phyloP scores from a whole-genome alignment of 2,888 invertebrate genomes.

The Orthonevra nobilis region DNA sequence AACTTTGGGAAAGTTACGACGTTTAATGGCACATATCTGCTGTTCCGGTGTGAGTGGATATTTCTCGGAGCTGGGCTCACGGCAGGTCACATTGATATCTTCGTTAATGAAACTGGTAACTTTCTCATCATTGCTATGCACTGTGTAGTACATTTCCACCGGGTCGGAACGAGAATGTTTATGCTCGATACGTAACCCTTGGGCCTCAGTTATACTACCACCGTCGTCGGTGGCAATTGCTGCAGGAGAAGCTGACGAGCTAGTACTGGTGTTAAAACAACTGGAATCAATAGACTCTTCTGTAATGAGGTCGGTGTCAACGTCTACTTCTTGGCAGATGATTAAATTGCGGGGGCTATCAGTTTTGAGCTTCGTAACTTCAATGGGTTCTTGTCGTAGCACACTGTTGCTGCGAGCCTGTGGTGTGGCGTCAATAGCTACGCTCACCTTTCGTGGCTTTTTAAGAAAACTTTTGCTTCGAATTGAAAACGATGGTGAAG shows the following conservation, averaged over 20 bases:
- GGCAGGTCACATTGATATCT: slow-evolving; percentile 87
- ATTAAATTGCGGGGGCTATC: slow-evolving; percentile 76
- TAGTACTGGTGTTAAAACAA: slow-evolving; percentile 69
- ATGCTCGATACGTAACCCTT: slow-evolving; percentile 81
- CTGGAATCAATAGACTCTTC: slow-evolving; percentile 79
- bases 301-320: slow-evolving; percentile 77
- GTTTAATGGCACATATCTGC: slow-evolving; percentile 86
- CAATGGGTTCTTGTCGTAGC: slow-evolving; percentile 88
- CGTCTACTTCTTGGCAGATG: slow-evolving; percentile 78
- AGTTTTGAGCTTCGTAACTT: slow-evolving; percentile 82
- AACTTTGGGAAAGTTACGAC: slow-evolving; percentile 91
- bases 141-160: slow-evolving; percentile 81
- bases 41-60: slow-evolving; percentile 84
- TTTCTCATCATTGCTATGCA: slow-evolving; percentile 79
- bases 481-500: slow-evolving; percentile 74
- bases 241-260: slow-evolving; percentile 73
- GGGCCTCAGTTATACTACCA: background rate
- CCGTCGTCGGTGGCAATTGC: slow-evolving; percentile 74
- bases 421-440: slow-evolving; percentile 90
- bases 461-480: slow-evolving; percentile 80
- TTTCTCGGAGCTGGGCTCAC: slow-evolving; percentile 81
- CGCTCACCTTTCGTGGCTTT: slow-evolving; percentile 86
- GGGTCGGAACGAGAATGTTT: slow-evolving; percentile 86
- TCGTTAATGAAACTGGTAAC: slow-evolving; percentile 78
- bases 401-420: slow-evolving; percentile 87